These are phyloP conservation scores for Mandrillus leucophaeus DNA, from an alignment of 2,113 vertebrate genomes.

Conservation along the genomic window DNA sequence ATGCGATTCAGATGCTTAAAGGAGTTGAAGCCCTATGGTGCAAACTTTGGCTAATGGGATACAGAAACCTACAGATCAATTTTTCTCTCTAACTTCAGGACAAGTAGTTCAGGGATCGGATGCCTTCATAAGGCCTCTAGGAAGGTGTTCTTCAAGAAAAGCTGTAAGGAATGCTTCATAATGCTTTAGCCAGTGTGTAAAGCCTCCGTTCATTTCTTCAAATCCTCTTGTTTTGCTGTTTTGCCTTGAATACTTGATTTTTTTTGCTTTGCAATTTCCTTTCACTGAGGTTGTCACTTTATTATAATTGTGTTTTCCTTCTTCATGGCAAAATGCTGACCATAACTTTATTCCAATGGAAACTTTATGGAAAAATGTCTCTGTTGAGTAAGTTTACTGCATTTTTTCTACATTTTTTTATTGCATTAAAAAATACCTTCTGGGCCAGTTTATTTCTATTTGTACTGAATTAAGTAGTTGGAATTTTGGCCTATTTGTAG, in stretches of 20 bases:
- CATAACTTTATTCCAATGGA: neutral
- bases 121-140: neutral
- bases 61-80: neutral
- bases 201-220: neutral
- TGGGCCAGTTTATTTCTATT: neutral
- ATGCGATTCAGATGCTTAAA: neutral
- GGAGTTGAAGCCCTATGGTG: neutral
- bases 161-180: fast-evolving
- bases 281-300: neutral
- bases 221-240: neutral
- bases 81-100: neutral
- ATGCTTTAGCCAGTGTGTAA: neutral
- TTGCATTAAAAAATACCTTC: neutral
- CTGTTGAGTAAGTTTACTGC: neutral
- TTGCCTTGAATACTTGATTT: neutral
- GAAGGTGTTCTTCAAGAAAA: neutral
- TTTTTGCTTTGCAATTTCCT: neutral
- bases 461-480: neutral
- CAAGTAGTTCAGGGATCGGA: neutral
- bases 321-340: neutral
- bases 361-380: neutral
- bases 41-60: neutral
- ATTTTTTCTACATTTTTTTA: neutral
- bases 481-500: neutral
- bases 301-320: neutral